These are phyloP conservation scores for Meles meles DNA, from an alignment of 2,113 vertebrate species.

Conservation along the genomic window DNA sequence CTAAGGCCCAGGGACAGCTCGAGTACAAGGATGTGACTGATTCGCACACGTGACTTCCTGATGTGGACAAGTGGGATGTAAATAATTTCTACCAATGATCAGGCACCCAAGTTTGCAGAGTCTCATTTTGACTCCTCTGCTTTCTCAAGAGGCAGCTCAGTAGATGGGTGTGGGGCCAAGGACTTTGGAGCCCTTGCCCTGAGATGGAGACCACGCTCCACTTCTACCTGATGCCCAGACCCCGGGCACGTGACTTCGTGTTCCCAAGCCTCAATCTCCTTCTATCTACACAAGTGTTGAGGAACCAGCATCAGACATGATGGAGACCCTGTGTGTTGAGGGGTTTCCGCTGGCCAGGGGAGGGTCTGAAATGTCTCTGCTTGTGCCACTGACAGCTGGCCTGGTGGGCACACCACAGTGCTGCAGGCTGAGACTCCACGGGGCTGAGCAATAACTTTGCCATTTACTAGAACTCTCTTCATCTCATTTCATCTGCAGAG, in stretches of 20 bases:
- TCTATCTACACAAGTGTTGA: neutral
- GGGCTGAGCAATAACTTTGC: neutral
- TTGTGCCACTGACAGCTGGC: neutral
- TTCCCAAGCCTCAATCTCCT: neutral
- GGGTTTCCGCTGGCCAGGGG: neutral
- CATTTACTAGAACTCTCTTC: neutral
- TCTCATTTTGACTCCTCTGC: neutral
- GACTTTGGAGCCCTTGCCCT: neutral
- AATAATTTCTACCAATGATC: neutral
- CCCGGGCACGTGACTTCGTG: neutral
- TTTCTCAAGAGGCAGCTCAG: neutral
- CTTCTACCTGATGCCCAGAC: neutral
- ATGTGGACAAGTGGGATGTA: neutral
- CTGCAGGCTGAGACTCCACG: neutral
- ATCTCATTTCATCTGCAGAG: neutral
- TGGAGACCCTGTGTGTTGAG: neutral
- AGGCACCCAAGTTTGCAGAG: neutral
- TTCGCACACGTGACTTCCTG: neutral
- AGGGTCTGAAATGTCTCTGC: neutral
- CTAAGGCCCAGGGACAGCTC: neutral
- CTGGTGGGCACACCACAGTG: neutral
- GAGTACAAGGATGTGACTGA: neutral
- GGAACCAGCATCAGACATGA: neutral
- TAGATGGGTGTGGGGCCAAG: neutral
- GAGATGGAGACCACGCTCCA: neutral